phyloP scores from a whole-genome alignment of 2,888 invertebrate species.

The Eudemis profundana region DNA sequence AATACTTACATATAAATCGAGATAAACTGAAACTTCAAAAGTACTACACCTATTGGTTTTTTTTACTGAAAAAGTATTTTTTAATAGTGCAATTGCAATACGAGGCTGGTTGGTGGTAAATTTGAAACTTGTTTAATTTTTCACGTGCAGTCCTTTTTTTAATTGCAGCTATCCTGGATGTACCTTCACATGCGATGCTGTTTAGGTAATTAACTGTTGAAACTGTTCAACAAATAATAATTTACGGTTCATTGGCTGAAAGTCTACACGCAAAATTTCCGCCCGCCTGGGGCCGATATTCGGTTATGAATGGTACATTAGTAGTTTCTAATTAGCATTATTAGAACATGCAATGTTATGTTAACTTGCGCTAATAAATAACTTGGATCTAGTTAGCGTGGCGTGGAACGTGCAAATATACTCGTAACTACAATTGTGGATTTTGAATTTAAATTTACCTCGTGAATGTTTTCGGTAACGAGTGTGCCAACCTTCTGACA shows the following conservation, averaged over 20 bases:
- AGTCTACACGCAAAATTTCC: slow-evolving; percentile 54
- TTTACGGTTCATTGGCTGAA: slow-evolving; percentile 61
- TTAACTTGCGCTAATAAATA: slow-evolving; percentile 42
- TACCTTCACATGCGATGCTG: slow-evolving; percentile 11
- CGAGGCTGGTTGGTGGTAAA: too few relatives aligned
- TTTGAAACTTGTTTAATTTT: neutral
- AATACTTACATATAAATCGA: too few relatives aligned
- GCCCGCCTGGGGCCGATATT: slow-evolving; percentile 42
- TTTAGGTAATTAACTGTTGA: slow-evolving; percentile 47
- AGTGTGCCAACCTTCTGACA: neutral
- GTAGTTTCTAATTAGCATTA: slow-evolving; percentile 48
- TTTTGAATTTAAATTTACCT: slow-evolving; percentile 40
- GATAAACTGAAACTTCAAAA: too few relatives aligned
- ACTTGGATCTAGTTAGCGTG: slow-evolving; percentile 37
- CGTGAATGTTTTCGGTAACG: slow-evolving; percentile 24
- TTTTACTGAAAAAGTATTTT: too few relatives aligned
- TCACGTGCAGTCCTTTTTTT: too few relatives aligned
- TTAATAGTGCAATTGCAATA: too few relatives aligned
- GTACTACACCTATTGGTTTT: too few relatives aligned
- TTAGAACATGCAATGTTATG: slow-evolving; percentile 47
- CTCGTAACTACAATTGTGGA: slow-evolving; percentile 33
- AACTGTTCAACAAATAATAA: slow-evolving; percentile 62
- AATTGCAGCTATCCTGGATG: neutral
- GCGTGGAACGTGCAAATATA: slow-evolving; percentile 39
- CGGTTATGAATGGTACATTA: slow-evolving; percentile 45